Evolutionary conservation across 2,113 vertebrate species (phyloP).

Genomic region (Burhinus bistriatus): DNA sequence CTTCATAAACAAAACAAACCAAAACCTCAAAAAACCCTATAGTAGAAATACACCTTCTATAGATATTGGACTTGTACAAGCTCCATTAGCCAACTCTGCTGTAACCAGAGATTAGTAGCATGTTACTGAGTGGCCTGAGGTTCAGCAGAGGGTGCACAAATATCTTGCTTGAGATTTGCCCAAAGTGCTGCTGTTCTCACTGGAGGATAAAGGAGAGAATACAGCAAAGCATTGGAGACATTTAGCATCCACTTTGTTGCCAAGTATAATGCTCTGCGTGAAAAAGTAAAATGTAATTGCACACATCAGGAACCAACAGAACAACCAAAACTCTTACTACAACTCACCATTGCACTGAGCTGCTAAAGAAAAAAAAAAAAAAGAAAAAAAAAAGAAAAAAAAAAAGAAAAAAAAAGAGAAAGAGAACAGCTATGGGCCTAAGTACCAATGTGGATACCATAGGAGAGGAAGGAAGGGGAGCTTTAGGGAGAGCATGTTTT

Average conservation of each 20-base stretch:
- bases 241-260: neutral
- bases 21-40: rapidly evolving
- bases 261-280: neutral
- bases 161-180: neutral
- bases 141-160: neutral
- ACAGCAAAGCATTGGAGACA: neutral
- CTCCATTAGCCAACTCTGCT: neutral
- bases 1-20: neutral
- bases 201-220: neutral
- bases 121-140: neutral
- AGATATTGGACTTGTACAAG: neutral
- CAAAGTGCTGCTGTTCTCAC: neutral
- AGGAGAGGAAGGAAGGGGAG: neutral
- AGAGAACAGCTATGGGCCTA: neutral
- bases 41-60: neutral
- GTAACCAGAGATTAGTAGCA: neutral
- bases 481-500: neutral
- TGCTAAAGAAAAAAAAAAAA: neutral
- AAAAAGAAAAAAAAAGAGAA: neutral
- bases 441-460: neutral
- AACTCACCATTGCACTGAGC: neutral
- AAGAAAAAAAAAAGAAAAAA: neutral
- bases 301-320: neutral
- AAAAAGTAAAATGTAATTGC: constrained; percentile 11
- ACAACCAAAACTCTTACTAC: neutral